phyloP scores from a whole-genome alignment of 2,113 vertebrate genomes.

The Dolichallabes microphthalmus region DNA sequence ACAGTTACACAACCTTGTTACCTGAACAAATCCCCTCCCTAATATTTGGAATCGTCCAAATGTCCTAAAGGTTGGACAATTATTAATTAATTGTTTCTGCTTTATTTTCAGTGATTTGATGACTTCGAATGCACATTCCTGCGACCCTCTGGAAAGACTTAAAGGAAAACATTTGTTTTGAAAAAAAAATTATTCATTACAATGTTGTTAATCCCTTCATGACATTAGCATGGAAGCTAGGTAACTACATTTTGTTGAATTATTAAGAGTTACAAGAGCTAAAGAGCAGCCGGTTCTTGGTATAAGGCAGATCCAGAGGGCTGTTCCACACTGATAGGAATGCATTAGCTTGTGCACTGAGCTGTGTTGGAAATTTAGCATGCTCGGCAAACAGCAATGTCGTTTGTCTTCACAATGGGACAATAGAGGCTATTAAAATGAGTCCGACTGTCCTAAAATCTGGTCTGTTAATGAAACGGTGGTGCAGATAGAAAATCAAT shows the following conservation, averaged over 20 bases:
- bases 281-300: not conserved
- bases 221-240: not conserved
- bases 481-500: conserved; percentile 80
- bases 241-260: not conserved
- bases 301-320: conserved; percentile 2
- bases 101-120: not conserved
- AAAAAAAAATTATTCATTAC: not conserved
- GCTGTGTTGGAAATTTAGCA: conserved; percentile 46
- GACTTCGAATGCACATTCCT: not conserved
- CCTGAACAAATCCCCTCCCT: not conserved
- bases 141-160: not conserved
- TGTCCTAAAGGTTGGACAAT: not conserved
- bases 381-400: conserved; percentile 50
- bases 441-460: conserved; percentile 34
- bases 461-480: conserved; percentile 74
- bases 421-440: conserved; percentile 55
- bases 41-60: not conserved
- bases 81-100: not conserved
- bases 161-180: not conserved
- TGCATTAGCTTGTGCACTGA: conserved; percentile 1
- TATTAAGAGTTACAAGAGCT: not conserved
- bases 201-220: not conserved
- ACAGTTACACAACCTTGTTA: too few relatives aligned
- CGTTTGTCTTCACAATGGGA: conserved; percentile 61
- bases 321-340: conserved; percentile 21